phyloP scores from a whole-genome alignment of 1,140 invertebrate species.

The Papilio polyxenes region DNA sequence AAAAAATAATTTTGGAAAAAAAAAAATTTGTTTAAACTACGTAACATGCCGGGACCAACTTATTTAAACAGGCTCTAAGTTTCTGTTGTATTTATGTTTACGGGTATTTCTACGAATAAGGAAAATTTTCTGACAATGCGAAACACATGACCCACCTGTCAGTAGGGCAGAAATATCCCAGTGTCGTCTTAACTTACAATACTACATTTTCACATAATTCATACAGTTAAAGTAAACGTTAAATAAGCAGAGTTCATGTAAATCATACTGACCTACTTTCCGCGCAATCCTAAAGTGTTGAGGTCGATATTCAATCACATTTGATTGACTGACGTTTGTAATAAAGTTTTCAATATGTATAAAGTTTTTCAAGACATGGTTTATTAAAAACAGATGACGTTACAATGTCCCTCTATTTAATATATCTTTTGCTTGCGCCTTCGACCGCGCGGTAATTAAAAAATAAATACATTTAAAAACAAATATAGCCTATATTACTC shows the following conservation, averaged over 20 bases:
- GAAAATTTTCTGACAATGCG: too few relatives aligned
- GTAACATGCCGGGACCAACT: neutral
- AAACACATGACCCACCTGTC: too few relatives aligned
- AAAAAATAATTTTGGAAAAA: too few relatives aligned
- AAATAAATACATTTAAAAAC: too few relatives aligned
- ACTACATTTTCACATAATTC: neutral
- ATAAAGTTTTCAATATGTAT: neutral
- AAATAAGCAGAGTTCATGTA: slow-evolving; percentile 1
- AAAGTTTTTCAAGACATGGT: neutral
- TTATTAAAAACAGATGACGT: too few relatives aligned
- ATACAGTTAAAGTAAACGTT: neutral
- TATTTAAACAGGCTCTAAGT: neutral
- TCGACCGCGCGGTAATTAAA: too few relatives aligned
- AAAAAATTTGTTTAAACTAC: too few relatives aligned
- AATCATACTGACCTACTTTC: slow-evolving; percentile 3
- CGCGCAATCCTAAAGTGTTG: neutral
- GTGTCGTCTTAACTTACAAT: neutral
- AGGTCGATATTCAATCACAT: slow-evolving; percentile 11
- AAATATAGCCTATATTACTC: too few relatives aligned
- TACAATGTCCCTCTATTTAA: too few relatives aligned
- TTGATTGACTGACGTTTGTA: slow-evolving; percentile 4
- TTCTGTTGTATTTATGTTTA: neutral
- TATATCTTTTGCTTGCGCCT: too few relatives aligned
- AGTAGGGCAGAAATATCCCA: neutral
- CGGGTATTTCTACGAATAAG: too few relatives aligned